Percentiles rank a stretch among this genome's conserved stretches.
Evolutionary conservation across 2,797 vertebrate species (phyloP).

Genomic region (Gorsachius magnificus): DNA sequence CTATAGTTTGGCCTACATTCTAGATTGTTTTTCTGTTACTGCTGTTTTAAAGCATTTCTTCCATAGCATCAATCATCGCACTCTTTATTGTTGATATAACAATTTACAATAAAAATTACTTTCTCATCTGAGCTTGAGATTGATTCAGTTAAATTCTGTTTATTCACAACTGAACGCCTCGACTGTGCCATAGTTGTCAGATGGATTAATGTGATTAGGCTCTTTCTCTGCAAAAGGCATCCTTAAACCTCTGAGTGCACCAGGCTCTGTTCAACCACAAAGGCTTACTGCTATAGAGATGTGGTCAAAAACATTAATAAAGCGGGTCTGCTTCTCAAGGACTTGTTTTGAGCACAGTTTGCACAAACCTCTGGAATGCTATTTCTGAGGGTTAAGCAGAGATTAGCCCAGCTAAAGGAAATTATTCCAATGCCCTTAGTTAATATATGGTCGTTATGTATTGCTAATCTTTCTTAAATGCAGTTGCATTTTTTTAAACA

Average conservation of each 20-base stretch:
- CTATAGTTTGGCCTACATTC: neutral
- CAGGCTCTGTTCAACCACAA: neutral
- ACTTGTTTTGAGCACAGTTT: neutral
- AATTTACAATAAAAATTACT: neutral
- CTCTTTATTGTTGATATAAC: neutral
- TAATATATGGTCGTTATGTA: neutral
- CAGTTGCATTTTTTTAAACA: neutral
- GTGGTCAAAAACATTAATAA: neutral
- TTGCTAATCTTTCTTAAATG: neutral
- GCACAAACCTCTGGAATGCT: neutral
- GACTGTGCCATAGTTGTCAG: neutral
- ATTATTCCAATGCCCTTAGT: neutral
- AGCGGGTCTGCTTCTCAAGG: neutral
- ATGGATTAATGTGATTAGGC: neutral
- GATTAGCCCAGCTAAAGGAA: conserved; percentile 5
- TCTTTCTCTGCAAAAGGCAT: neutral
- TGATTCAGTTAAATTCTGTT: neutral
- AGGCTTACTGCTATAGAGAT: neutral
- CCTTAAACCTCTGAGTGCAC: neutral
- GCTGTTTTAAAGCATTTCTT: neutral
- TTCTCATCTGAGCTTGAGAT: neutral
- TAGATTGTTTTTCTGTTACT: neutral
- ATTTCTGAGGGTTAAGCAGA: neutral
- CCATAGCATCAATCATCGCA: neutral
- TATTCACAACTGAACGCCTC: neutral